Conservation (phyloP, 2,797 vertebrate genomes). For the Varecia variegata region DNA sequence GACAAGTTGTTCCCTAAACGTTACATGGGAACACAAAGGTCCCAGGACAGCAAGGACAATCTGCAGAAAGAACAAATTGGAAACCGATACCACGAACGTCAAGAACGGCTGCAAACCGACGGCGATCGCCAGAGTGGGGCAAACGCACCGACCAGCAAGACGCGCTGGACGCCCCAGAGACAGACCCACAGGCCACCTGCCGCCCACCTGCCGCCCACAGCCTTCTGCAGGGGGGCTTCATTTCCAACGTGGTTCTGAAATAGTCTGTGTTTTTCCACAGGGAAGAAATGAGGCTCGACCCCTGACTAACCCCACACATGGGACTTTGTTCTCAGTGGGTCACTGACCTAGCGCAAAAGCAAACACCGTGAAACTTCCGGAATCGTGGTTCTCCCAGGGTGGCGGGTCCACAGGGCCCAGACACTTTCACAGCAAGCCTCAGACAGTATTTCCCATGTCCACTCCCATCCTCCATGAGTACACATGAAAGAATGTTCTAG, state of each 20-base stretch:
- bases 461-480: background rate
- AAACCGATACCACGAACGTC: background rate
- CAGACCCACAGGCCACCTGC: background rate
- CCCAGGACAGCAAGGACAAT: background rate
- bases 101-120: background rate
- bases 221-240: background rate
- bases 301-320: background rate
- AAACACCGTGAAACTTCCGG: background rate
- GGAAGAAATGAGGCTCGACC: background rate
- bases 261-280: background rate
- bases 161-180: background rate
- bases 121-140: background rate
- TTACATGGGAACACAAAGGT: background rate
- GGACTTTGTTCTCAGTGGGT: background rate
- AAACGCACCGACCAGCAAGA: background rate
- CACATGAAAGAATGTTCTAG: background rate
- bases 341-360: accelerated
- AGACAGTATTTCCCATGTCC: background rate
- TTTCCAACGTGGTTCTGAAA: background rate
- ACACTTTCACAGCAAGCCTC: background rate
- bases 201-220: too few relatives aligned
- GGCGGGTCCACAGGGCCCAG: background rate
- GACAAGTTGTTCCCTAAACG: background rate
- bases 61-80: background rate
- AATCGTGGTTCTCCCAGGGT: too few relatives aligned